These are phyloP conservation scores for Pygoscelis antarcticus DNA, from an alignment of 2,113 vertebrate species.

Conservation along the genomic window DNA sequence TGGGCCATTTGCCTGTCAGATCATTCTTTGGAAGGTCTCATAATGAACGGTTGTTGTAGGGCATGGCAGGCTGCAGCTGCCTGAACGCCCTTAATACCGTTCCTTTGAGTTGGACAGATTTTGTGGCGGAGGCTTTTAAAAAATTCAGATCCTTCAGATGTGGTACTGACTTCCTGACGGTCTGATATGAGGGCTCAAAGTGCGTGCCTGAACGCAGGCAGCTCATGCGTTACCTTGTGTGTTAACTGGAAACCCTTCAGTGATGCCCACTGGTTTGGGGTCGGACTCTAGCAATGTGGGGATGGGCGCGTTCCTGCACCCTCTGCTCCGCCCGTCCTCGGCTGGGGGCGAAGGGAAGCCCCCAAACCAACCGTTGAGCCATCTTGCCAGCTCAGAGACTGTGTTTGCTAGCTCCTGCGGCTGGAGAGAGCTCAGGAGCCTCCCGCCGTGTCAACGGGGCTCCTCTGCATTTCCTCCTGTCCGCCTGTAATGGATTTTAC, in stretches of 20 bases:
- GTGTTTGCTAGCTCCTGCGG: fast-evolving
- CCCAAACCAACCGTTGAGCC: fast-evolving
- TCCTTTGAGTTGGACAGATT: background rate
- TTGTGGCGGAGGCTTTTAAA: background rate
- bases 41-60: fast-evolving
- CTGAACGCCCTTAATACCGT: fast-evolving
- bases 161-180: background rate
- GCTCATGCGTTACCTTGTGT: fast-evolving
- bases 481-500: background rate
- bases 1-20: background rate
- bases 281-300: fast-evolving
- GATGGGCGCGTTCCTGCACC: background rate
- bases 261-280: fast-evolving
- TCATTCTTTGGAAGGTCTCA: background rate
- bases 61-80: background rate
- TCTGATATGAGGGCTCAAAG: background rate
- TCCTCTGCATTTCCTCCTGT: background rate
- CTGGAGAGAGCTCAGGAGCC: background rate
- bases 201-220: fast-evolving
- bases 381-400: fast-evolving
- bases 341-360: background rate
- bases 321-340: fast-evolving
- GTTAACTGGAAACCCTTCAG: background rate
- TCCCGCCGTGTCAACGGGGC: background rate
- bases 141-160: background rate